A percentile compares a stretch with the other conserved stretches of the same genome.
Evolutionary conservation across 2,888 invertebrate genomes (phyloP).

Genomic region (Nemotelus nigrinus): DNA sequence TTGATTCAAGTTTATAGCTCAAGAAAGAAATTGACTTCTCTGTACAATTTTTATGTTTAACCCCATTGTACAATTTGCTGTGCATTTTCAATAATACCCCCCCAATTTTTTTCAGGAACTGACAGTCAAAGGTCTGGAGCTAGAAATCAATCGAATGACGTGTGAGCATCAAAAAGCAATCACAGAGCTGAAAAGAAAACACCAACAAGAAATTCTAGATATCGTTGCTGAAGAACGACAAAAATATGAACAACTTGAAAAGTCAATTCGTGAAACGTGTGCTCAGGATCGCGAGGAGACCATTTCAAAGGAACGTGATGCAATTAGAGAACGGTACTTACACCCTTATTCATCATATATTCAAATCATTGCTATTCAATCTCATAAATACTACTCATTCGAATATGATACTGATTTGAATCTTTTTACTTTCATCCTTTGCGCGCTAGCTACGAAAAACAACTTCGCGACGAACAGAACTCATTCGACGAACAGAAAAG

Average conservation of each 20-base stretch:
- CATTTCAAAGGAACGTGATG: conserved; percentile 70
- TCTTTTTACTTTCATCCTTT: conserved; percentile 10
- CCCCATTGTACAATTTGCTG: too few relatives aligned
- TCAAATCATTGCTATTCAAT: not conserved
- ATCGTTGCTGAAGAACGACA: conserved; percentile 74
- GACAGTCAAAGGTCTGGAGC: conserved; percentile 87
- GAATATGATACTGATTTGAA: not conserved
- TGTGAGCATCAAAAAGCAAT: conserved; percentile 75
- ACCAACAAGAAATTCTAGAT: conserved; percentile 75
- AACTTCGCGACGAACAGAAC: conserved; percentile 68
- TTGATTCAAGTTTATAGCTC: too few relatives aligned
- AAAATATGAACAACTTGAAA: conserved; percentile 71
- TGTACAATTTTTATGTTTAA: too few relatives aligned
- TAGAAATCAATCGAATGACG: conserved; percentile 83
- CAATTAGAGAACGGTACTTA: conserved; percentile 68
- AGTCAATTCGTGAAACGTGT: conserved; percentile 70
- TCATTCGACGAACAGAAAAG: conserved; percentile 68
- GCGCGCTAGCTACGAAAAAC: conserved; percentile 66
- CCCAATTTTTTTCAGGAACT: conserved; percentile 69
- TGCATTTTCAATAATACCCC: too few relatives aligned
- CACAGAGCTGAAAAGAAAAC: conserved; percentile 66
- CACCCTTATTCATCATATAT: not conserved
- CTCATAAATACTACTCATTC: not conserved
- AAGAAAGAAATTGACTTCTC: too few relatives aligned
- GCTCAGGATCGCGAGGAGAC: conserved; percentile 72